Conservation (phyloP, 1,140 invertebrate species). For the Solenopsis fugax region DNA sequence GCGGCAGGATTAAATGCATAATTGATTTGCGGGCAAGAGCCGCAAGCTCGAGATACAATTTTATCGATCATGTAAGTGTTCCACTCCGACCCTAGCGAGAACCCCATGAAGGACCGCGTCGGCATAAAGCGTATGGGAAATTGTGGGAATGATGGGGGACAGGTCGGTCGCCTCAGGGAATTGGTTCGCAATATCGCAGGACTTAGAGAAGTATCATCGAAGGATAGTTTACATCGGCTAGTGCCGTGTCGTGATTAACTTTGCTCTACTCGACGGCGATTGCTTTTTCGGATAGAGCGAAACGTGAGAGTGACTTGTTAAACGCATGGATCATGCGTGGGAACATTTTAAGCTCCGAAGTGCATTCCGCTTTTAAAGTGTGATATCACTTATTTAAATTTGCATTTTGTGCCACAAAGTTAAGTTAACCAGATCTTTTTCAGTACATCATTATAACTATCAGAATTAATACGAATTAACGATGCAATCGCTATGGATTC, state of each 20-base stretch:
- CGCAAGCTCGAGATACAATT: constrained; percentile 19
- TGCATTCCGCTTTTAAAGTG: not conserved
- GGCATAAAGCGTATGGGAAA: constrained; percentile 70
- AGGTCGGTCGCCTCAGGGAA: constrained; percentile 80
- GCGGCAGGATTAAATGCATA: not conserved
- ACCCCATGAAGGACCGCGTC: constrained; percentile 8
- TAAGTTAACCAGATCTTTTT: not conserved
- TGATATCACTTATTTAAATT: not conserved
- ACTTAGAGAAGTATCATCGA: constrained; percentile 81
- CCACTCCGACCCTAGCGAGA: not conserved
- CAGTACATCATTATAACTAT: not conserved
- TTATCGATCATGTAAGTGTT: constrained; percentile 39
- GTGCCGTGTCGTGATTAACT: constrained; percentile 82
- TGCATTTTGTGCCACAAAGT: not conserved
- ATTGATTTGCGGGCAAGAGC: constrained; percentile 34
- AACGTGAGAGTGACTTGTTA: constrained; percentile 48
- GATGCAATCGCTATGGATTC: not conserved
- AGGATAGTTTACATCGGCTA: constrained; percentile 83
- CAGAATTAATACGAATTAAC: not conserved
- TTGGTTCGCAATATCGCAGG: constrained; percentile 79
- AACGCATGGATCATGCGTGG: constrained; percentile 72
- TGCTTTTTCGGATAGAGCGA: constrained; percentile 78
- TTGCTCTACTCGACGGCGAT: constrained; percentile 77
- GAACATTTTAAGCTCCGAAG: constrained; percentile 66
- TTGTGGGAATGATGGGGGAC: constrained; percentile 72